Base-by-base conservation (phyloP, 1,140 invertebrate species). In the Goniozus legneri region DNA sequence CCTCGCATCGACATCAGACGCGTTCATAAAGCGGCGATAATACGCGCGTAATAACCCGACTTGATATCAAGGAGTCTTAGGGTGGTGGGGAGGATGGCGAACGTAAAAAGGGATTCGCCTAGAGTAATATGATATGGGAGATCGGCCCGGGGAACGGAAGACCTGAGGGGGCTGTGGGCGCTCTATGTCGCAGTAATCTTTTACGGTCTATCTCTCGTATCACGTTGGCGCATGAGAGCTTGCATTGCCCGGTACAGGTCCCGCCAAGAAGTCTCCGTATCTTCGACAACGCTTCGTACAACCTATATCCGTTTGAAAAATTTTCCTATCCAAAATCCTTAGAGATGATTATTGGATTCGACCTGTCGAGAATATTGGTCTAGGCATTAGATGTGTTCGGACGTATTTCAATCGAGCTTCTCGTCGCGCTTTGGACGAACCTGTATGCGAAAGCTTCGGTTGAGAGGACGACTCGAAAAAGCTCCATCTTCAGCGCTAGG, bases 71-170 rank as follows among this genome's bases (percentile, higher is more conserved):
- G 44, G 48, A 50, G 30, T 6, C 24, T n/a, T n/a, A n/a, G n/a
- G 48, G 54, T 58, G 20, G n/a, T 12, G 20, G 21, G 3, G 14
- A 39, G 31, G 42, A 33, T 45, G 54, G 44, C 47, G 36, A 45
- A 52, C 43, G 49, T 45, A 46, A 58, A 58, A 52, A 67, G 61
- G 64, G 66, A 67, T 69, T 71, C 58, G 47, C 57, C 44, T 51
- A 50, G 46, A 62, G 65, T 71, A 70, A 73, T 69, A 69, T 62
- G 66, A 71, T 73, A 67, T 60, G 62, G 67, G 60, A 67, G 65
- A 66, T 62, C 59, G 60, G 59, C 44, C 53, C 45, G 58, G 60
- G 58, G 58, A 56, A 54, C 47, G 47, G 54, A 56, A 43, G 37
- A 16, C n/a, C 13, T 13, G 33, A 13, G 6, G 33, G n/a, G 33